Evolutionary conservation across 37 sponge, comb jelly and placozoan species (phyloP), one percentile per base, ranked within the genome.

Genomic region (Haliclona indistincta): DNA sequence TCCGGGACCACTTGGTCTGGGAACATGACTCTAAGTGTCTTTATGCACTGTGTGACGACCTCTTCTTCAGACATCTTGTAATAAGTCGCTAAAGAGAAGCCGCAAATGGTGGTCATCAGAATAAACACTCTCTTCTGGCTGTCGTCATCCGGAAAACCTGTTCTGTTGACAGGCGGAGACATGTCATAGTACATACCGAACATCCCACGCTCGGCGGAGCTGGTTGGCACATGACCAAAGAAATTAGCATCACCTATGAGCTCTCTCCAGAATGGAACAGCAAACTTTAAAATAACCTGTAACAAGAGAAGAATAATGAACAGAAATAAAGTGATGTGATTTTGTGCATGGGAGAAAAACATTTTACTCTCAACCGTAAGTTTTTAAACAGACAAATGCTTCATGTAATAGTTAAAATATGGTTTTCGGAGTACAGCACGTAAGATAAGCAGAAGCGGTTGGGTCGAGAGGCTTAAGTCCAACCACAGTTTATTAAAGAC

Each of bases 101-200:
- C 95, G 28, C 81, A 82, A 17, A 95, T 70, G 1, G 84, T 84
- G 25, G 88, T 89, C 65, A 95, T 64, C 43, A 95, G 55, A 35
- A 94, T 83, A 38, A 68, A 63, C 2, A 36, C 41, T 15, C 38
- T 23, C 8, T 32, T 7, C n/a, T 47, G 19, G 43, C 49, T 7
- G 6, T 20, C 5, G 39, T 40, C 10, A 39, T 33, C 56, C 17
- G 80, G 47, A 6, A 51, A 8, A 37, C 74, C 74, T 2, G 51
- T 11, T 15, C 20, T 26, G 28, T 34, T 40, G 38, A 20, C 34
- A 43, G 26, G 26, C 3, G 56, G 67, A 26, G 85, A 79, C 56
- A 92, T 74, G 54, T 95, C 95, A 68, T 95, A 95, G 56, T 90
- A 87, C 62, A 95, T 72, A 8, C 81, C 76, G 67, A 87, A 95